A percentile compares a stretch with the other conserved stretches of the same genome.
Conservation (phyloP, 2,797 vertebrate genomes). For the Periparus ater region DNA sequence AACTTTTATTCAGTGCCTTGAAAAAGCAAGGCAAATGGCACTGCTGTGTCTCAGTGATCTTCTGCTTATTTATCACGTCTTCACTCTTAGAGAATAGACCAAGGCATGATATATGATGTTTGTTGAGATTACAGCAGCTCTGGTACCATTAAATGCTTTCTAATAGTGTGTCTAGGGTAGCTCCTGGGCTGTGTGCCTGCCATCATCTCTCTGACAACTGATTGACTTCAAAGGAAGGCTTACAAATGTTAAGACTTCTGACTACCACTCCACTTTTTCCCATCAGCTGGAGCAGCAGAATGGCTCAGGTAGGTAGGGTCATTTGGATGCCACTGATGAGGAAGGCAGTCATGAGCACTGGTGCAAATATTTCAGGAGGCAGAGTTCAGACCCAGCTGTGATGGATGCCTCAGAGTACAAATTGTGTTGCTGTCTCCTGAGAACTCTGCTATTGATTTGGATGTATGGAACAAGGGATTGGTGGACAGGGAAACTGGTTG, state of each 20-base stretch:
- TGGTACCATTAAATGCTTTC: background rate
- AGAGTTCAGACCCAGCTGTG: background rate
- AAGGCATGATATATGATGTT: background rate
- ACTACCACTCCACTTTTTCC: background rate
- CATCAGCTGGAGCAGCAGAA: background rate
- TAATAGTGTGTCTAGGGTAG: background rate
- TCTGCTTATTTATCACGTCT: background rate
- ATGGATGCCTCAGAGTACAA: background rate
- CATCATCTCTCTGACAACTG: background rate
- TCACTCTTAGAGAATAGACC: background rate
- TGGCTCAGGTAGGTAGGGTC: background rate
- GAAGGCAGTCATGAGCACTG: background rate
- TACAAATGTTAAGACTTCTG: background rate
- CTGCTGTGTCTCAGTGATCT: background rate
- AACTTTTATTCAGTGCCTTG: background rate
- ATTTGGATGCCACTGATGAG: background rate
- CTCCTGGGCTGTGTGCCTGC: background rate
- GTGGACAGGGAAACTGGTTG: background rate
- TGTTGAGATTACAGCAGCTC: background rate
- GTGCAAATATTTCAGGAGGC: background rate
- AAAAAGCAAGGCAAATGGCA: background rate
- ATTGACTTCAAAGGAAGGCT: background rate
- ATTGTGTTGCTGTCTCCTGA: background rate
- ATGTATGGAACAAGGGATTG: slow-evolving; percentile 14
- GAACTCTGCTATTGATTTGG: background rate